These are phyloP conservation scores for Alloplasta piceator DNA, from an alignment of 2,888 invertebrate genomes.

Conservation along the genomic window DNA sequence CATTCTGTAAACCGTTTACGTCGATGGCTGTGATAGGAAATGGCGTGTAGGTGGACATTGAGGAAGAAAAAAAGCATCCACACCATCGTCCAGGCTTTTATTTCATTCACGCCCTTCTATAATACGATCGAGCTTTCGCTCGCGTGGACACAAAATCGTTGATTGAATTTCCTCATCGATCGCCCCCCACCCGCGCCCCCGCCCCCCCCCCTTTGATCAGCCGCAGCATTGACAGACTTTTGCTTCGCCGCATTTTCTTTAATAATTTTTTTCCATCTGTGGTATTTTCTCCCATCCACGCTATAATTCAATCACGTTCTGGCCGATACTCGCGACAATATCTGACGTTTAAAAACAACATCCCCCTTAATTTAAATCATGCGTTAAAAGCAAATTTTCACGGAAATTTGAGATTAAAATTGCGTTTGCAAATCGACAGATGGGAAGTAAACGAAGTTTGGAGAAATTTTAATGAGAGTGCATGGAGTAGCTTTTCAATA, in stretches of 20 bases:
- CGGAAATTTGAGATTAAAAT: too few relatives aligned
- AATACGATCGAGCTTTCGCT: conserved; percentile 42
- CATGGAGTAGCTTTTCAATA: too few relatives aligned
- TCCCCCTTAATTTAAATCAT: too few relatives aligned
- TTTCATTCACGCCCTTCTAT: conserved; percentile 52
- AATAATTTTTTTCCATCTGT: not conserved
- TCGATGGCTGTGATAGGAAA: conserved; percentile 11
- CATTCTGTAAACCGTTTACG: conserved; percentile 47
- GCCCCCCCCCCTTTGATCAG: not conserved
- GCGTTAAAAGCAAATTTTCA: too few relatives aligned
- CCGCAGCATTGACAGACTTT: conserved; percentile 28
- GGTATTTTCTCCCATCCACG: conserved; percentile 35
- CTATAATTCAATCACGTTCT: conserved; percentile 19
- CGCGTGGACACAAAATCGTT: conserved; percentile 44
- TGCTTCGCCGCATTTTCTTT: conserved; percentile 11
- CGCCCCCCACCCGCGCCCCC: not conserved
- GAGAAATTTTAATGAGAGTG: too few relatives aligned
- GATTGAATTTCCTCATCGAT: conserved; percentile 60
- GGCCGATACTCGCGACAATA: conserved; percentile 2
- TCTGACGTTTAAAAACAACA: not conserved
- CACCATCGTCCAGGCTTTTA: conserved; percentile 40
- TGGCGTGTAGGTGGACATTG: conserved; percentile 17
- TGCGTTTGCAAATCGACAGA: too few relatives aligned
- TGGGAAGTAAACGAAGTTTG: too few relatives aligned
- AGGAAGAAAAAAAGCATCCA: conserved; percentile 4